Evolutionary conservation across 2,888 invertebrate genomes (phyloP).

Genomic region (Lissonota sp.): DNA sequence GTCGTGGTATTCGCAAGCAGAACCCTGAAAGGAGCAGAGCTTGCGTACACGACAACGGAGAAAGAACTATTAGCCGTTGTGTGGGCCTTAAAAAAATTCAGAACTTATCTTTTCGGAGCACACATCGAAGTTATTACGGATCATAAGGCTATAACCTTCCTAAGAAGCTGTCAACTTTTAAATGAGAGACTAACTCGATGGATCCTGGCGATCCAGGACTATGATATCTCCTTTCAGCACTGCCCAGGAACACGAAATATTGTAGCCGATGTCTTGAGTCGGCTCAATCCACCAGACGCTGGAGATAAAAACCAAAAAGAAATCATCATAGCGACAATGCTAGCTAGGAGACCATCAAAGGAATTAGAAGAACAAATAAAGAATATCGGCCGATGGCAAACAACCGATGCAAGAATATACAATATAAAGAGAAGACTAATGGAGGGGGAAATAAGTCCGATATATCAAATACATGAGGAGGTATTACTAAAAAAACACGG

Average conservation of each 20-base stretch:
- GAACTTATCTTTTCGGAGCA: background rate
- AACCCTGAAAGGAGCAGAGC: background rate
- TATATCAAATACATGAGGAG: background rate
- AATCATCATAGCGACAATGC: background rate
- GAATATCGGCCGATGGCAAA: background rate
- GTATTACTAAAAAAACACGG: background rate
- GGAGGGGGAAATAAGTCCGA: background rate
- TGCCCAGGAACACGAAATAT: conserved; percentile 12
- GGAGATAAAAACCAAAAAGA: background rate
- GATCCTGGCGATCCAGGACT: background rate
- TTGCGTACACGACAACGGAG: background rate
- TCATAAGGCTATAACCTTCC: background rate
- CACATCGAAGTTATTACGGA: background rate
- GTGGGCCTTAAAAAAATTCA: conserved; percentile 7
- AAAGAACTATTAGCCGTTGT: conserved; percentile 18
- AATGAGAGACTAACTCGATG: background rate
- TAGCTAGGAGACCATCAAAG: background rate
- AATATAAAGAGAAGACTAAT: background rate
- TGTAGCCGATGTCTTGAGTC: conserved; percentile 8
- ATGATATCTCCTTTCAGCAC: background rate
- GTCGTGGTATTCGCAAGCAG: background rate
- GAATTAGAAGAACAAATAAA: background rate
- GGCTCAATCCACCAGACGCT: background rate
- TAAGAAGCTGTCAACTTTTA: background rate
- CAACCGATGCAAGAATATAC: background rate